These are phyloP conservation scores for Anisognathus igniventris DNA, from an alignment of 2,797 vertebrate genomes.

Conservation along the genomic window DNA sequence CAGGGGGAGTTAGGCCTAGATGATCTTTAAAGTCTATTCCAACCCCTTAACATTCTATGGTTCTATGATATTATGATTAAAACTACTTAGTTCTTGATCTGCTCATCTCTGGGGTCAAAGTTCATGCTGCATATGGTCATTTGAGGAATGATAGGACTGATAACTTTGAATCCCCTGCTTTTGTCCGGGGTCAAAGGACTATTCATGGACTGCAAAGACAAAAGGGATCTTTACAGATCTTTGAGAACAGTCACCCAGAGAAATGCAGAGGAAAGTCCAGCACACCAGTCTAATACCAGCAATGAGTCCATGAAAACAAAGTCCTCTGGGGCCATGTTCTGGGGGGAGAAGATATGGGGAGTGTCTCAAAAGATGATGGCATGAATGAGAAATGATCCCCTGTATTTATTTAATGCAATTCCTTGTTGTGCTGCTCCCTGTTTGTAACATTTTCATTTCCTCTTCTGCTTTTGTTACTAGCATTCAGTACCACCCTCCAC, in stretches of 20 bases:
- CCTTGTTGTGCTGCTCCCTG: not conserved
- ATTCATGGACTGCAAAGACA: not conserved
- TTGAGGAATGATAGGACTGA: not conserved
- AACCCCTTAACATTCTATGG: not conserved
- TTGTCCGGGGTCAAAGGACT: not conserved
- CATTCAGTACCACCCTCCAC: not conserved
- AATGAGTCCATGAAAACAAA: not conserved
- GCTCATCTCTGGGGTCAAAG: not conserved
- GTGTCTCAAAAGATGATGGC: not conserved
- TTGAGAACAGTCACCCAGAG: not conserved
- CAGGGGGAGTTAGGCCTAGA: fast-evolving
- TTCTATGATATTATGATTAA: not conserved
- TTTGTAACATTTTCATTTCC: not conserved
- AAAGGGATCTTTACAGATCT: not conserved
- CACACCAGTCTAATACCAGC: not conserved
- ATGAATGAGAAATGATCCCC: not conserved
- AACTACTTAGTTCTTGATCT: not conserved
- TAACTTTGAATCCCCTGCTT: not conserved
- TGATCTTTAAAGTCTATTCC: not conserved
- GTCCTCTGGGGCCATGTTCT: not conserved
- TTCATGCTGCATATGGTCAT: not conserved
- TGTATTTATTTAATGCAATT: not conserved
- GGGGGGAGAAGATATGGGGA: fast-evolving
- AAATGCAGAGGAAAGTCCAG: not conserved
- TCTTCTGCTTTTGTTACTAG: not conserved